Evolutionary conservation across 2,113 vertebrate genomes (phyloP), one percentile per base, ranked within the genome.

Genomic region (Entosphenus tridentatus): DNA sequence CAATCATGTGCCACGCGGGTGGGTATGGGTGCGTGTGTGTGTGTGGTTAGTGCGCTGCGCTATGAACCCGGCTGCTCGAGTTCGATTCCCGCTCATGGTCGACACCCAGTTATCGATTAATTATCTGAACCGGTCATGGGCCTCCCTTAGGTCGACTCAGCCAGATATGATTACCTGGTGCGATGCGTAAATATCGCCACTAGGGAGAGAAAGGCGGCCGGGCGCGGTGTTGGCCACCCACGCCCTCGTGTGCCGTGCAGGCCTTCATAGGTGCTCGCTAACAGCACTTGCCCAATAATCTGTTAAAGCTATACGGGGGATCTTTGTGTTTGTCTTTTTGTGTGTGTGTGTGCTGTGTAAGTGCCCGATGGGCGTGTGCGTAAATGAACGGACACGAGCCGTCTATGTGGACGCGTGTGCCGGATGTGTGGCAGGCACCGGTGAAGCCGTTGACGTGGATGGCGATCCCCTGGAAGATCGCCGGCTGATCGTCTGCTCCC

Each of bases 381-480:
- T 56, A 56, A 12, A 12, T 12, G 54, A 69, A 55, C 55, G 21
- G 55, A 71, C 58, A 12, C 17, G 9, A 56, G 18, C 11, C 17
- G 18, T 57, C 57, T 11, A 71, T 55, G 39, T 54, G 21, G 56
- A 67, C 13, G 57, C 56, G 57, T 57, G n/a, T 68, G 12, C 14
- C 17, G 13, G 9, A 11, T 62, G 10, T 10, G 12, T 58, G 10
- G 12, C 68, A 67, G 77, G 77, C 77, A 98, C 92, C 88, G 83
- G 93, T 98, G 75, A 90, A 87, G 73, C 93, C 93, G 70, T 95
- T 95, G 74, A 97, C 92, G 73, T 90, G 89, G 80, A 98, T 95
- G 69, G 90, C 80, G 12, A 98, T 87, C 69, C 89, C 89, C 10
- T 76, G 85, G 71, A 97, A 98, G 76, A 98, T 95, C 68, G 79